These are phyloP conservation scores for Tor tambroides DNA, from an alignment of 2,113 vertebrate species.

Conservation along the genomic window DNA sequence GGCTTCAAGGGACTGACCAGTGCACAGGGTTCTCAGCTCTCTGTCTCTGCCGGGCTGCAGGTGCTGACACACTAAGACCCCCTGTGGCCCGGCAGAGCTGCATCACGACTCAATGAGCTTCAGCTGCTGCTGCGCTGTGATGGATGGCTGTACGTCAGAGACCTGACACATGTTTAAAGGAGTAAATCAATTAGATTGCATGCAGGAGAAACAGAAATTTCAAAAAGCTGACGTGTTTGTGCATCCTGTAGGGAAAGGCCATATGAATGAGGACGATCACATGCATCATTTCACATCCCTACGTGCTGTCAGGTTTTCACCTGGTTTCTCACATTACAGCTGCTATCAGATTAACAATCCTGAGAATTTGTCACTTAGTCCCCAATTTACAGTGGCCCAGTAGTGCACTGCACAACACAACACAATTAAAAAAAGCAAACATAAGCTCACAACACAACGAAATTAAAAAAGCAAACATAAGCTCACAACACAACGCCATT, in stretches of 20 bases:
- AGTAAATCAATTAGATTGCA: constrained; percentile 56
- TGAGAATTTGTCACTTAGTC: not conserved
- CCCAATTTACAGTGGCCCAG: too few relatives aligned
- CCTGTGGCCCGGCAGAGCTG: not conserved
- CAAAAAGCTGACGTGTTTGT: constrained; percentile 29
- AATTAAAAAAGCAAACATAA: too few relatives aligned
- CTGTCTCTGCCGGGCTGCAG: not conserved
- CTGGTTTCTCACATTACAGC: not conserved
- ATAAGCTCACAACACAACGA: too few relatives aligned
- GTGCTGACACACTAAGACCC: not conserved
- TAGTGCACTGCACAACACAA: too few relatives aligned
- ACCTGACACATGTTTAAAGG: constrained; percentile 54
- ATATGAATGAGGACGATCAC: not conserved
- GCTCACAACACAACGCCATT: too few relatives aligned
- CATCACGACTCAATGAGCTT: constrained; percentile 22
- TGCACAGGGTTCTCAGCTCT: not conserved
- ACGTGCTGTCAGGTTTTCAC: not conserved
- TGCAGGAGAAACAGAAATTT: constrained; percentile 30
- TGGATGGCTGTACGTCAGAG: constrained; percentile 48
- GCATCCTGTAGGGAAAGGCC: not conserved
- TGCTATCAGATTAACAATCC: not conserved
- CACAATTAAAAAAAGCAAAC: too few relatives aligned
- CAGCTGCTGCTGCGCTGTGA: constrained; percentile 38
- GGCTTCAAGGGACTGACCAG: not conserved
- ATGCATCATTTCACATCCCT: constrained; percentile 1